Evolutionary conservation across 2,888 invertebrate species (phyloP).

Genomic region (Chrysopilus asiliformis): DNA sequence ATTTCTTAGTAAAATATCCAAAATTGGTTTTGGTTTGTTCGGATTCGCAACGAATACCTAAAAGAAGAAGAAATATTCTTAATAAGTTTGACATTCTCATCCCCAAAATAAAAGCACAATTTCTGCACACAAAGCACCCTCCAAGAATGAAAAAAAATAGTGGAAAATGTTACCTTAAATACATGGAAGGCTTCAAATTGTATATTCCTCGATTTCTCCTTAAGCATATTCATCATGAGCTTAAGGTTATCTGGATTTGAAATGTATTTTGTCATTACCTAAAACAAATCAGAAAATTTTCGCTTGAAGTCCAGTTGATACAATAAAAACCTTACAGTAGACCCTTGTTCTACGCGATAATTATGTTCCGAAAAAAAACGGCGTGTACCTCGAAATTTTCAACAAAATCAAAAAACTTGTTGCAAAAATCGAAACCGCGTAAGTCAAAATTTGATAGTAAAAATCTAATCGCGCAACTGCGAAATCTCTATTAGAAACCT

Average conservation of each 20-base stretch:
- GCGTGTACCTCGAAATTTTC: too few species aligned
- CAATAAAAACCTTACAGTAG: too few species aligned
- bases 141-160: constrained; percentile 4
- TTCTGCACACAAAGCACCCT: too few species aligned
- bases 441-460: too few species aligned
- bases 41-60: constrained; percentile 99
- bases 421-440: too few species aligned
- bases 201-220: constrained; percentile 98
- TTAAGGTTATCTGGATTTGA: constrained; percentile 99
- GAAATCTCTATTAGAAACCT: too few species aligned
- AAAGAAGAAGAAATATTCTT: constrained; percentile 24
- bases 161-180: constrained; percentile 69
- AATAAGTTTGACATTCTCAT: too few species aligned
- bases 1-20: constrained; percentile 96
- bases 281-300: constrained; percentile 18
- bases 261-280: constrained; percentile 95
- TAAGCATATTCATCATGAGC: constrained; percentile 99
- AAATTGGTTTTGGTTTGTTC: constrained; percentile 97
- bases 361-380: too few species aligned
- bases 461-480: too few species aligned
- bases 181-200: constrained; percentile 99
- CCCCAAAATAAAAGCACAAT: too few species aligned
- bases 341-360: too few species aligned
- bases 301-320: background rate
- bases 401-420: too few species aligned